Evolutionary conservation across 2,797 vertebrate genomes (phyloP).

Genomic region (Scomberomorus guttatus): DNA sequence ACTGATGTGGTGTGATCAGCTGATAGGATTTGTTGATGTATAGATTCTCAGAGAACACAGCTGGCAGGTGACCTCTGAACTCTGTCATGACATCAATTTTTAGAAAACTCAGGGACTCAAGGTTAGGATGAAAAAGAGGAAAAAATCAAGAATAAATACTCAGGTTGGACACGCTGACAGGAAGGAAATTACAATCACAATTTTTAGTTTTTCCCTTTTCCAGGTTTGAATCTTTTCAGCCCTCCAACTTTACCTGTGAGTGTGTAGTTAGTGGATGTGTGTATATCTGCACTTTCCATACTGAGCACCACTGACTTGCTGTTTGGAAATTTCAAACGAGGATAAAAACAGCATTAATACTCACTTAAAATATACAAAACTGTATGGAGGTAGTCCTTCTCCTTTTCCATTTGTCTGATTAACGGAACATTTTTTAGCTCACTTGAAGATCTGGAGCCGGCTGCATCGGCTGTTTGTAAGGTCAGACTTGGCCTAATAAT

Average conservation of each 20-base stretch:
- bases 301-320: background rate
- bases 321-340: background rate
- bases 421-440: no score
- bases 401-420: background rate
- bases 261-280: constrained; percentile 10
- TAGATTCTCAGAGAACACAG: background rate
- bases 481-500: no score
- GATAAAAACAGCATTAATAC: constrained; percentile 22
- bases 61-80: background rate
- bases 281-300: background rate
- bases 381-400: constrained; percentile 31
- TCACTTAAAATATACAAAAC: constrained; percentile 11
- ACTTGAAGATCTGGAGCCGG: no score
- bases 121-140: background rate
- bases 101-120: background rate
- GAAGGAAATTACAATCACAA: constrained; percentile 53
- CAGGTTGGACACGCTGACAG: constrained; percentile 13
- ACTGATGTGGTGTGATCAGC: background rate
- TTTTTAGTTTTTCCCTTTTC: constrained; percentile 1
- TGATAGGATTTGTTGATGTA: background rate
- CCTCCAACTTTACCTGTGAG: constrained; percentile 16
- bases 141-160: background rate
- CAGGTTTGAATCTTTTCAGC: constrained; percentile 8
- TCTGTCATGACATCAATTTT: constrained; percentile 16
- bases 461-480: no score